These are phyloP conservation scores for Melieria picta DNA, from an alignment of 2,888 invertebrate genomes.

Conservation along the genomic window DNA sequence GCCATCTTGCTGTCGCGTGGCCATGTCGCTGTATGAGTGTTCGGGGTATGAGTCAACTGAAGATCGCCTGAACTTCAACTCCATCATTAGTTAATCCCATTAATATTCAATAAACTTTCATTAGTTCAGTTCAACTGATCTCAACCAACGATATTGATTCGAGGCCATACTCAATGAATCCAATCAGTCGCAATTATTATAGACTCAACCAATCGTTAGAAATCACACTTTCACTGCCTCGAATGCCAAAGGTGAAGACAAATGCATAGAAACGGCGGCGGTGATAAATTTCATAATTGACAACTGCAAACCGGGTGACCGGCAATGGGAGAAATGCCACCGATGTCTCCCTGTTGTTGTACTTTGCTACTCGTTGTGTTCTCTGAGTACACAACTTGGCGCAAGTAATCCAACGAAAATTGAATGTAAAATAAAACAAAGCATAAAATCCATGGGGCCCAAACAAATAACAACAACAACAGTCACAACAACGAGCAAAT, in stretches of 20 bases:
- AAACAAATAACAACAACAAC: constrained; percentile 30
- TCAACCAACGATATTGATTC: too few relatives aligned
- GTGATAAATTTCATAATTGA: too few relatives aligned
- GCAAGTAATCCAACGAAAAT: background rate
- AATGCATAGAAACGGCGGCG: too few relatives aligned
- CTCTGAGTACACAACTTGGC: background rate
- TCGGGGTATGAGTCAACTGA: too few relatives aligned
- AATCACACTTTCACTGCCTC: background rate
- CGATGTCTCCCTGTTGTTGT: background rate
- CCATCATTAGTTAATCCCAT: too few relatives aligned
- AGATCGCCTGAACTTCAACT: too few relatives aligned
- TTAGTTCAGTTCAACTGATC: too few relatives aligned
- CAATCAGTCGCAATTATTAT: too few relatives aligned
- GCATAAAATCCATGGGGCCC: background rate
- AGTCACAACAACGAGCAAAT: constrained; percentile 24
- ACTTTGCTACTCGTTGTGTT: background rate
- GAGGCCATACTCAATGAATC: too few relatives aligned
- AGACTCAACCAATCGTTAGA: background rate
- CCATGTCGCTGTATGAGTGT: too few relatives aligned
- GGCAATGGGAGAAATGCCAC: background rate
- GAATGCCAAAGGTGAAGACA: background rate
- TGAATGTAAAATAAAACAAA: constrained; percentile 2
- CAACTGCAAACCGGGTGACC: background rate
- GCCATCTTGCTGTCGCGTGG: too few relatives aligned
- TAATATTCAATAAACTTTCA: too few relatives aligned